These are phyloP conservation scores for Drosophila neocordata DNA, from an alignment of 1,140 invertebrate species.

Conservation along the genomic window DNA sequence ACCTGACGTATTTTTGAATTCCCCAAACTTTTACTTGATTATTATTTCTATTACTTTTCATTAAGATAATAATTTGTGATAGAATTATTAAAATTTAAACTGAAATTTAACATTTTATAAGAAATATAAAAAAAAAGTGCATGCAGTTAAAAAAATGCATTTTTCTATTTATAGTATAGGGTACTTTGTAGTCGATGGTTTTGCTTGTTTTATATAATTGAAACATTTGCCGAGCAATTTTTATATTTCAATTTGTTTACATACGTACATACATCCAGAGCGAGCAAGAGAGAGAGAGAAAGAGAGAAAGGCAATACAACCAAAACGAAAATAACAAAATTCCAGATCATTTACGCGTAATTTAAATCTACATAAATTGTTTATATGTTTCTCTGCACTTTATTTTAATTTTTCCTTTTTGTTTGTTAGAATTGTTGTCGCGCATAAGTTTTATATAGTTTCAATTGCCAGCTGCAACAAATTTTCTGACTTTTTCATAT, in stretches of 20 bases:
- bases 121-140: too few species aligned
- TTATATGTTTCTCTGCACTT: background rate
- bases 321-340: constrained; percentile 24
- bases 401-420: background rate
- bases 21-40: too few species aligned
- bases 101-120: too few species aligned
- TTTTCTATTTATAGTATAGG: background rate
- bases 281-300: too few species aligned
- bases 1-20: too few species aligned
- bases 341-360: constrained; percentile 47
- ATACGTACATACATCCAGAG: constrained; percentile 35
- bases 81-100: too few species aligned
- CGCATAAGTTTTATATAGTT: constrained; percentile 12
- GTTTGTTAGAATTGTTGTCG: constrained; percentile 4
- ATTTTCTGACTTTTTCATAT: constrained; percentile 18
- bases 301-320: constrained; percentile 18
- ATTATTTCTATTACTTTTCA: too few species aligned
- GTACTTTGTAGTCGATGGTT: background rate
- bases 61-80: too few species aligned
- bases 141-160: too few species aligned
- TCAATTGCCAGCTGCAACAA: constrained; percentile 11
- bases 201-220: constrained; percentile 47
- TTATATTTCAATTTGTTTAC: constrained; percentile 59
- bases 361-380: constrained; percentile 31
- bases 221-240: constrained; percentile 60